Evolutionary conservation across 2,888 invertebrate genomes (phyloP).

Genomic region (Mimachlamys varia): DNA sequence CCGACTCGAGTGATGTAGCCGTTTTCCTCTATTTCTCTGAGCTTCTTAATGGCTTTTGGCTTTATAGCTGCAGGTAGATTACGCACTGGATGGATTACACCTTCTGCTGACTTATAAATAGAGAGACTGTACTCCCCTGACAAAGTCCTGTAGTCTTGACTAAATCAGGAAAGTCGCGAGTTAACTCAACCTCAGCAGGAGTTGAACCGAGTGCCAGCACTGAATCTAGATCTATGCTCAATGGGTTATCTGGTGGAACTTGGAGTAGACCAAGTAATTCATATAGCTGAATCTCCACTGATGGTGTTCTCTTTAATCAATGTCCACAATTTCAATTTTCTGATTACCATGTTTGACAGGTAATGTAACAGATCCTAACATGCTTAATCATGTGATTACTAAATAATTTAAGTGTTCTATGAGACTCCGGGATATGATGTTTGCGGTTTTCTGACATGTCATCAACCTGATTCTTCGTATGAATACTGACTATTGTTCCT

Average conservation of each 20-base stretch:
- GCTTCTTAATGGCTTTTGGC: slow-evolving; percentile 43
- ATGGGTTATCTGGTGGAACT: neutral
- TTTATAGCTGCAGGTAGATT: slow-evolving; percentile 47
- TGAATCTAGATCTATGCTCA: neutral
- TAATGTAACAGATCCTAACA: neutral
- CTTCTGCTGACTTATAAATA: slow-evolving; percentile 40
- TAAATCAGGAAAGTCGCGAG: slow-evolving; percentile 45
- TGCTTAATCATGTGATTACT: neutral
- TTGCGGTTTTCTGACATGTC: neutral
- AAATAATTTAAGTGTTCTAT: neutral
- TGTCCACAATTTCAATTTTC: slow-evolving; percentile 43
- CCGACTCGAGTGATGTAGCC: too few species aligned
- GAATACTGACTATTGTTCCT: slow-evolving; percentile 42
- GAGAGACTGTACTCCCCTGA: slow-evolving; percentile 49
- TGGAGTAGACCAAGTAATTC: slow-evolving; percentile 36
- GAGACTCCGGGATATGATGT: neutral
- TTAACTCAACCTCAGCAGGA: slow-evolving; percentile 39
- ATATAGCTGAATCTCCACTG: slow-evolving; percentile 43
- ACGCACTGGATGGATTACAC: slow-evolving; percentile 46
- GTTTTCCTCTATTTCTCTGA: slow-evolving; percentile 50
- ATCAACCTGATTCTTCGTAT: neutral
- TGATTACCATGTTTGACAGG: neutral
- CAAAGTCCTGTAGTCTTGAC: slow-evolving; percentile 48
- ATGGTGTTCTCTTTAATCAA: slow-evolving; percentile 44
- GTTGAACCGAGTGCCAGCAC: neutral